Evolutionary conservation across 2,888 invertebrate genomes (phyloP).

Genomic region (Leucania comma): DNA sequence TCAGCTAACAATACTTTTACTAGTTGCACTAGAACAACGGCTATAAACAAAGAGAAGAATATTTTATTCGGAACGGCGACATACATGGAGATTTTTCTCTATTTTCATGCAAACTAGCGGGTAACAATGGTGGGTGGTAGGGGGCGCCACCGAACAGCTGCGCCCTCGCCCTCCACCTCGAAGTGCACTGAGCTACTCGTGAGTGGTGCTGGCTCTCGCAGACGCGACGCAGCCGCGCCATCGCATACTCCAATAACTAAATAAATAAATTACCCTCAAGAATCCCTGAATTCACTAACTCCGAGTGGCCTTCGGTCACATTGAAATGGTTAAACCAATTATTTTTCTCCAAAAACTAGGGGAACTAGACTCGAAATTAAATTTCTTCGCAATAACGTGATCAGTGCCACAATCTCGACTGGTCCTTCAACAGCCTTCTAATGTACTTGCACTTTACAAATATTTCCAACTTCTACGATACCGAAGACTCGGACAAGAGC

Average conservation of each 20-base stretch:
- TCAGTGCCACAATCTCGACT: too few relatives aligned
- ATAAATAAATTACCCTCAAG: too few relatives aligned
- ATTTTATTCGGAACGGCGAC: constrained; percentile 87
- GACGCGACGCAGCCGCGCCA: constrained; percentile 7
- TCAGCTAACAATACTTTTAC: constrained; percentile 82
- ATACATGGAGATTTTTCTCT: constrained; percentile 86
- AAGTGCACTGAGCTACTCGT: constrained; percentile 73
- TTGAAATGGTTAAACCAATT: too few relatives aligned
- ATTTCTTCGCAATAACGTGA: too few relatives aligned
- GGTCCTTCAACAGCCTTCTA: too few relatives aligned
- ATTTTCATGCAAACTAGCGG: constrained; percentile 87
- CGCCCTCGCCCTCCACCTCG: constrained; percentile 77
- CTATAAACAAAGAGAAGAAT: constrained; percentile 85
- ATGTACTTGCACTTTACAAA: too few relatives aligned
- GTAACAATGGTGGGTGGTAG: constrained; percentile 82
- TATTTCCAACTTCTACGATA: too few relatives aligned
- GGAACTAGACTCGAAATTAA: too few relatives aligned
- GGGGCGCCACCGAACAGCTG: constrained; percentile 73
- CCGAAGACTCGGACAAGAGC: too few relatives aligned
- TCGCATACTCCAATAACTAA: neutral
- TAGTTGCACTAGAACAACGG: constrained; percentile 82
- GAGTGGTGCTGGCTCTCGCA: constrained; percentile 12
- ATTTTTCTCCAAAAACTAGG: too few relatives aligned
- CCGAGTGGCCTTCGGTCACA: too few relatives aligned
- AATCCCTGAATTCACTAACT: too few relatives aligned